A percentile compares a stretch with the other conserved stretches of the same genome.
Evolutionary conservation across 1,140 invertebrate genomes (phyloP).

Genomic region (Cydia pomonella): DNA sequence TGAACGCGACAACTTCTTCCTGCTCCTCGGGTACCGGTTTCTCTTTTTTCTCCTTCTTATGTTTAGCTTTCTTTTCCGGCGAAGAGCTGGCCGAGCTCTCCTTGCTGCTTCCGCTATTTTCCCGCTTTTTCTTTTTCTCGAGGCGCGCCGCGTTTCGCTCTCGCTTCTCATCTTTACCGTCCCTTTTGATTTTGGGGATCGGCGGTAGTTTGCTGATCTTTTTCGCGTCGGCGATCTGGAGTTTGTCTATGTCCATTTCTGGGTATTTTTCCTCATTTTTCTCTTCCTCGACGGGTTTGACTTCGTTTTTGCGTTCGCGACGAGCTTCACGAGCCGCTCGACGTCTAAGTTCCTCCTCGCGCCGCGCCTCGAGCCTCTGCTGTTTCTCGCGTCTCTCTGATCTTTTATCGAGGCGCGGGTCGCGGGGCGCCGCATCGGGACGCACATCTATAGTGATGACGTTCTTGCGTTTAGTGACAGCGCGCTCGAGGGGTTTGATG

Average conservation of each 20-base stretch:
- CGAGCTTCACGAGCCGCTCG: constrained; percentile 36
- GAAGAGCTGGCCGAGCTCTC: constrained; percentile 45
- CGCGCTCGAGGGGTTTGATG: constrained; percentile 65
- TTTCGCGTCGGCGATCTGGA: constrained; percentile 54
- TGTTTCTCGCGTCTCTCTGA: constrained; percentile 36
- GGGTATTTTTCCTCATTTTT: constrained; percentile 37
- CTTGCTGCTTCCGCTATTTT: constrained; percentile 41
- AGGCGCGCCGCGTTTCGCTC: constrained; percentile 52
- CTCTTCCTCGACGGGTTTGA: constrained; percentile 35
- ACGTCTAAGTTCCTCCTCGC: constrained; percentile 40
- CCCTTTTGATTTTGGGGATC: constrained; percentile 68
- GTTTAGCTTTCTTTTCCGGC: constrained; percentile 54
- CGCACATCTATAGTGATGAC: constrained; percentile 71
- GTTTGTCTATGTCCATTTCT: constrained; percentile 51
- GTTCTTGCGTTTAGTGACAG: constrained; percentile 70
- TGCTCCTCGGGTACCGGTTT: constrained; percentile 44
- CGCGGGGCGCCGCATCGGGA: constrained; percentile 42
- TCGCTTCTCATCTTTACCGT: constrained; percentile 50
- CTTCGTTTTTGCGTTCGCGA: constrained; percentile 21
- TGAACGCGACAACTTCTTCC: constrained; percentile 77
- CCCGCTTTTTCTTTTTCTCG: constrained; percentile 46
- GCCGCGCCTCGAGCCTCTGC: constrained; percentile 34
- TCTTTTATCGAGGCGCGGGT: constrained; percentile 46
- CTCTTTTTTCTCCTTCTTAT: constrained; percentile 47
- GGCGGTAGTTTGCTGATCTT: constrained; percentile 71